Evolutionary conservation across 2,888 invertebrate species (phyloP).

Genomic region (Euspilapteryx auroguttella): DNA sequence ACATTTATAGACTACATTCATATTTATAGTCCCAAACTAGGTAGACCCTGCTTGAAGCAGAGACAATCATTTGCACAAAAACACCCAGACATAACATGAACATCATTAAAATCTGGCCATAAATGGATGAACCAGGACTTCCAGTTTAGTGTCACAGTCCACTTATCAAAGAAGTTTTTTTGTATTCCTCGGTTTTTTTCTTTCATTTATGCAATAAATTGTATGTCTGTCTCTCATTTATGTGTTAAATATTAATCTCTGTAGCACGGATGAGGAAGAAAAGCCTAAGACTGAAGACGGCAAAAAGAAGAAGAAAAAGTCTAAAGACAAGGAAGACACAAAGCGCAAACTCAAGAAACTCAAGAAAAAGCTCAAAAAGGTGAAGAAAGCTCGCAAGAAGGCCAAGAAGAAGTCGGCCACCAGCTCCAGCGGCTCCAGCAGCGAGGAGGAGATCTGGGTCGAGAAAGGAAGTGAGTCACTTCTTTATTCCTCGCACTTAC

Average conservation of each 20-base stretch:
- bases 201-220: no score
- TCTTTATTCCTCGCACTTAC: not conserved
- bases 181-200: constrained; percentile 4
- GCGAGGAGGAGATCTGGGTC: constrained; percentile 66
- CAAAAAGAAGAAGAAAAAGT: constrained; percentile 44
- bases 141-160: no score
- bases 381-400: constrained; percentile 55
- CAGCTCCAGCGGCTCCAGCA: constrained; percentile 26
- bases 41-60: no score
- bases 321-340: constrained; percentile 52
- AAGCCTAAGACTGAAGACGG: not conserved
- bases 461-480: constrained; percentile 61
- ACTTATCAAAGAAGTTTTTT: no score
- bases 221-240: no score
- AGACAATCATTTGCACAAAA: no score
- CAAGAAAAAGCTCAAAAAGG: constrained; percentile 52
- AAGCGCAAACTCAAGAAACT: constrained; percentile 61
- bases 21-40: no score
- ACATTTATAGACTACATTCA: no score
- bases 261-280: constrained; percentile 40
- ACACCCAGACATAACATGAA: no score
- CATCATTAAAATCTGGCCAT: no score
- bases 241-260: no score
- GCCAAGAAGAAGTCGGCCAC: constrained; percentile 47
- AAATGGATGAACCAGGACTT: no score